Evolutionary conservation across 2,888 invertebrate species (phyloP), one percentile per base, ranked within the genome.

Genomic region (Timema podura): DNA sequence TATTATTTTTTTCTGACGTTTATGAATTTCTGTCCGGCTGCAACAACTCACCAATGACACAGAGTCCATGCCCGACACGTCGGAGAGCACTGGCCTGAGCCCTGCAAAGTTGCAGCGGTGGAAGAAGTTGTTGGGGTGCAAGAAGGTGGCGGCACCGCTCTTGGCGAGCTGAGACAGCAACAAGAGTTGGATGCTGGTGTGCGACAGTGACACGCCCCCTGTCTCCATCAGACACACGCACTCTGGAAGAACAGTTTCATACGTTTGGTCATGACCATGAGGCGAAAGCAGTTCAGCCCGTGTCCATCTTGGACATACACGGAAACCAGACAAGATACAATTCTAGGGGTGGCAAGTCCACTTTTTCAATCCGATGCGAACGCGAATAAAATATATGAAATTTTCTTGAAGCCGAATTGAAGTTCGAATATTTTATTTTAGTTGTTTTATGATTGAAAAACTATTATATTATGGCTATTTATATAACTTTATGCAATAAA

Each of bases 171-270:
- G 84, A 51, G 83, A 80, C 10, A 90, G 80, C 15, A 90, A 80
- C 74, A 87, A 85, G 0, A 86, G 82, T 77, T 91, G 90, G 2
- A 86, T 81, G 0, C 90, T 89, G 45, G 84, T 82, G 13, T 87
- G 86, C 70, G 82, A 79, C 67, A 89, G 79, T 48, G 83, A 80
- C 5, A 82, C 80, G 0, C 87, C 77, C 67, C 85, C 84, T 0
- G 82, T 81, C 0, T 83, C 83, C 71, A 83, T 84, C n/a, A 88
- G 79, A 75, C 86, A 85, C 48, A 85, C 79, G 80, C 86, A 88
- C 71, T 86, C 87, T 85, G 77, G 48, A 67, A 65, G 48, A n/a
- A 61, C 8, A 61, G 69, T 30, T 30, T 3, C 30, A 30, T 30
- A 30, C 30, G 2, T 30, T 30, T 3, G 3, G 30, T 30, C 9